Conservation (phyloP, 2,888 invertebrate species). For the Eupeodes luniger region DNA sequence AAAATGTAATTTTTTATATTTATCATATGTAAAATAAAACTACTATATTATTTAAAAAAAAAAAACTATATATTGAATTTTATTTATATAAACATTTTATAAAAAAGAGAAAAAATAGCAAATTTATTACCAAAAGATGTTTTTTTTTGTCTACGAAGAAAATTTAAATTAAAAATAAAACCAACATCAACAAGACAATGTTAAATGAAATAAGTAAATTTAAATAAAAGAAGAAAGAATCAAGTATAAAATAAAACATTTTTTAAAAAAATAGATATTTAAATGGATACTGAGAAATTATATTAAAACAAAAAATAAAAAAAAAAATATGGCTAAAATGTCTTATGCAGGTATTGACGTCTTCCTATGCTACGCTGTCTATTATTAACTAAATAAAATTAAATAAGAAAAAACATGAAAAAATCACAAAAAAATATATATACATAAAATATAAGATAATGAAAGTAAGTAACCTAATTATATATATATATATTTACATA, state of each 20-base stretch:
- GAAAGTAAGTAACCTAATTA: constrained; percentile 73
- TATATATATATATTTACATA: constrained; percentile 72
- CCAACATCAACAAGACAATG: constrained; percentile 68
- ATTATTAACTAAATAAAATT: constrained; percentile 83
- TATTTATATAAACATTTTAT: constrained; percentile 8
- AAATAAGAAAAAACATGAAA: constrained; percentile 77
- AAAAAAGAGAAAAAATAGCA: constrained; percentile 55
- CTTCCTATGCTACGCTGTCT: constrained; percentile 85
- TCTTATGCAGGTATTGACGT: constrained; percentile 85
- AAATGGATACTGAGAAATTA: constrained; percentile 67
- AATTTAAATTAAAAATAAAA: constrained; percentile 75
- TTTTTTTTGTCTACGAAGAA: constrained; percentile 72
- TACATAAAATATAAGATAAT: constrained; percentile 63
- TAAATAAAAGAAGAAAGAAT: constrained; percentile 42
- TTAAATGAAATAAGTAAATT: constrained; percentile 70
- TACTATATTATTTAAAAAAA: constrained; percentile 22
- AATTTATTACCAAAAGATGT: constrained; percentile 66
- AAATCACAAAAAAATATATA: constrained; percentile 78
- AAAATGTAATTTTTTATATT: constrained; percentile 55
- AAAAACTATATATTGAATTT: constrained; percentile 31
- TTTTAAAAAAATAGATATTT: constrained; percentile 56
- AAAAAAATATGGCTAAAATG: constrained; percentile 84
- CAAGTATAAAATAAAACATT: constrained; percentile 44
- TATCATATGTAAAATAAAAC: constrained; percentile 46
- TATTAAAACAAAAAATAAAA: constrained; percentile 69